Percentiles rank a stretch among this genome's conserved stretches.
These are phyloP conservation scores for Notothenia coriiceps DNA, from an alignment of 2,113 vertebrate genomes.

Conservation along the genomic window DNA sequence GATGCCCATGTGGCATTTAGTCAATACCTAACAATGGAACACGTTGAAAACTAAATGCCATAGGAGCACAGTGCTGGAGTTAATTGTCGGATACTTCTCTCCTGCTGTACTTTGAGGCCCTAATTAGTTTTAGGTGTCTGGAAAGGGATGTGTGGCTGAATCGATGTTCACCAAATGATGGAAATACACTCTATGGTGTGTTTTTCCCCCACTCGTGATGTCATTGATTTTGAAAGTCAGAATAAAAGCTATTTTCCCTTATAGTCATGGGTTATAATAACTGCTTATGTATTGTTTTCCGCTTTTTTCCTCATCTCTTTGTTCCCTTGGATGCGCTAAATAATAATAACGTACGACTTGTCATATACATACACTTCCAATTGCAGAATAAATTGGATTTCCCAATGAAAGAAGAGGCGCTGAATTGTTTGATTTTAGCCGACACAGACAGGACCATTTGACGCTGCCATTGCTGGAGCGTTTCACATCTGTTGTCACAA, in stretches of 20 bases:
- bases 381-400: constrained; percentile 15
- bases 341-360: constrained; percentile 8
- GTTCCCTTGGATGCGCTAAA: not conserved
- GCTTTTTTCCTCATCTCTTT: constrained; percentile 33
- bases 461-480: constrained; percentile 11
- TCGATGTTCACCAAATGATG: constrained; percentile 57
- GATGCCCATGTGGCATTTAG: constrained; percentile 71
- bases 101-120: constrained; percentile 65
- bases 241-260: constrained; percentile 26
- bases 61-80: constrained; percentile 60
- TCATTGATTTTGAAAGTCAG: constrained; percentile 53
- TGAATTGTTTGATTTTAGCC: constrained; percentile 1
- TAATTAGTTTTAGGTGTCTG: constrained; percentile 73
- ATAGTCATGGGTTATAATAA: constrained; percentile 11
- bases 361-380: constrained; percentile 8
- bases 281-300: constrained; percentile 34
- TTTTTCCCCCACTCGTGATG: constrained; percentile 17
- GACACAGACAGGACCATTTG: constrained; percentile 25
- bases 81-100: constrained; percentile 75
- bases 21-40: constrained; percentile 76
- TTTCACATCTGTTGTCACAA: constrained; percentile 82
- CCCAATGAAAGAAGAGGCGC: constrained; percentile 19
- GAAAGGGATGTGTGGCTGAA: constrained; percentile 48
- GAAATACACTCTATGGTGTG: constrained; percentile 23
- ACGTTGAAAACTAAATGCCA: constrained; percentile 76